These are phyloP conservation scores for Ethmia dodecea DNA, from an alignment of 2,888 invertebrate species.

Conservation along the genomic window DNA sequence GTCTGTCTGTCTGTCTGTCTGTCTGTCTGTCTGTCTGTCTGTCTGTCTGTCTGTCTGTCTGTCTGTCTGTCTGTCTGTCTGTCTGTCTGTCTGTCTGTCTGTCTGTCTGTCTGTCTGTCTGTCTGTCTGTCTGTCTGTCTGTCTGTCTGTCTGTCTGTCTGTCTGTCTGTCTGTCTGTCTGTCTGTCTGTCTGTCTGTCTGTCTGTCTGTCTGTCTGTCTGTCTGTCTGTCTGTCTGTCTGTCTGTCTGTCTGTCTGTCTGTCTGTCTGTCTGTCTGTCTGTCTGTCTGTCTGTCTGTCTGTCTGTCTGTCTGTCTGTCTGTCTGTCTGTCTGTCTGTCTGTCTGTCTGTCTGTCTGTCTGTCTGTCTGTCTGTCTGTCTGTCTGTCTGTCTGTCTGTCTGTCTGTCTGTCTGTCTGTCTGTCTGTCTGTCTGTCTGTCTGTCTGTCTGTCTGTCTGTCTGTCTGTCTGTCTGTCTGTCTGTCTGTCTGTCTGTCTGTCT, in stretches of 20 bases:
- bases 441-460: slow-evolving; percentile 1
- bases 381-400: slow-evolving; percentile 1
- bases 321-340: slow-evolving; percentile 1
- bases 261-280: slow-evolving; percentile 1
- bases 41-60: slow-evolving; percentile 1
- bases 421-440: slow-evolving; percentile 1
- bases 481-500: slow-evolving; percentile 1
- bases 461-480: slow-evolving; percentile 1
- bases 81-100: slow-evolving; percentile 1
- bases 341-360: slow-evolving; percentile 1
- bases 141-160: slow-evolving; percentile 1
- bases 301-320: slow-evolving; percentile 1
- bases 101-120: slow-evolving; percentile 1
- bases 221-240: slow-evolving; percentile 1
- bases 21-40: slow-evolving; percentile 1
- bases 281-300: slow-evolving; percentile 1
- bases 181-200: slow-evolving; percentile 1
- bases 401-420: slow-evolving; percentile 1
- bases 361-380: slow-evolving; percentile 1
- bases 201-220: slow-evolving; percentile 1
- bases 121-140: slow-evolving; percentile 1
- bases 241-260: slow-evolving; percentile 1
- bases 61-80: slow-evolving; percentile 1
- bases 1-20: slow-evolving; percentile 1
- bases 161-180: slow-evolving; percentile 1